phyloP scores from a whole-genome alignment of 2,797 vertebrate species.

The Micropoecilia bifurca region DNA sequence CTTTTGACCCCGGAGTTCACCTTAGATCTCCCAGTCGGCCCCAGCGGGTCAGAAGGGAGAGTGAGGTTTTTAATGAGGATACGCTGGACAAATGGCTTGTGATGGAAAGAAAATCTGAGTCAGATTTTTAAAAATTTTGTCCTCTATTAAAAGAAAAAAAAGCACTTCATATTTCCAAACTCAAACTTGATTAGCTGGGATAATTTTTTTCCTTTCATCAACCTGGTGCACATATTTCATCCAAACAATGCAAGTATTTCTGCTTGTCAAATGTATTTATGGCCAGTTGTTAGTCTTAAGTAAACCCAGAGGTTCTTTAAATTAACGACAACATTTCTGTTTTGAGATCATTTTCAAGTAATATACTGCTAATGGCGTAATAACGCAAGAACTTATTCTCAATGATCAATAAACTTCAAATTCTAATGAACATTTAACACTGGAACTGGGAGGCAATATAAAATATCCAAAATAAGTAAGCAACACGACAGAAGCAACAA shows the following conservation, averaged over 20 bases:
- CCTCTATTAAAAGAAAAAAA: not conserved
- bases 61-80: constrained; percentile 5
- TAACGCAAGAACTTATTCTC: too few species aligned
- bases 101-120: not conserved
- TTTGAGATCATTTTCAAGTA: too few species aligned
- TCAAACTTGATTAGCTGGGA: not conserved
- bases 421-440: too few species aligned
- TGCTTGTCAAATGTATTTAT: not conserved
- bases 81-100: not conserved
- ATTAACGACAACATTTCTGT: too few species aligned
- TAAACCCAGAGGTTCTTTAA: too few species aligned
- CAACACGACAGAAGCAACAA: too few species aligned
- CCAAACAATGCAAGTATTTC: not conserved
- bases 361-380: too few species aligned
- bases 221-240: not conserved
- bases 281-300: not conserved
- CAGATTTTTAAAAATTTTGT: not conserved
- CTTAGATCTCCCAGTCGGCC: not conserved
- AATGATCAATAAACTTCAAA: too few species aligned
- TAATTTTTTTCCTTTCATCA: not conserved
- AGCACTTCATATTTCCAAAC: not conserved
- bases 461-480: too few species aligned
- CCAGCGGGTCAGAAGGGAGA: not conserved
- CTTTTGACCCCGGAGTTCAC: not conserved
- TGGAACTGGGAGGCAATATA: too few species aligned